These are phyloP conservation scores for Brachyrhaphis roseni DNA, from an alignment of 2,797 vertebrate genomes.

Conservation along the genomic window DNA sequence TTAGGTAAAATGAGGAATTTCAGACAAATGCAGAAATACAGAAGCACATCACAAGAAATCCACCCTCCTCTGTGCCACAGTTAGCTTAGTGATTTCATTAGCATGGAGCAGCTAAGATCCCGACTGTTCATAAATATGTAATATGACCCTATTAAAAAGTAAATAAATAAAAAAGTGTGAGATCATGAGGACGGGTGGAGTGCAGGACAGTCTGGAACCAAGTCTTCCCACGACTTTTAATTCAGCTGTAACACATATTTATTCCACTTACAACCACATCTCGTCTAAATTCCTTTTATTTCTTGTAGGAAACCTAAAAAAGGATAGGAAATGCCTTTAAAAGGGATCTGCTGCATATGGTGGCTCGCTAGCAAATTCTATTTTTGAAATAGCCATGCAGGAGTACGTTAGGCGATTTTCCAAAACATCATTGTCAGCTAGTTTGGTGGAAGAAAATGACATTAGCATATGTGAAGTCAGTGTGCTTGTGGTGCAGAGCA, in stretches of 20 bases:
- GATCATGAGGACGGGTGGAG: not conserved
- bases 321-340: constrained; percentile 38
- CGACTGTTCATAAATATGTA: not conserved
- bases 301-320: not conserved
- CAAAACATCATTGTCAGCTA: not conserved
- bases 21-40: not conserved
- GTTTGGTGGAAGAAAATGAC: constrained; percentile 25
- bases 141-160: not conserved
- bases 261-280: not conserved
- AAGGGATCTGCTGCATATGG: not conserved
- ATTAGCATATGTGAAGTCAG: constrained; percentile 49
- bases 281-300: not conserved
- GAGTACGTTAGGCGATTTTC: not conserved
- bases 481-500: not conserved
- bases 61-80: not conserved
- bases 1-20: not conserved
- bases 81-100: not conserved
- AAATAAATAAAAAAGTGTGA: not conserved
- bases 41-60: not conserved
- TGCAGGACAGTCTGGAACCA: not conserved
- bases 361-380: not conserved
- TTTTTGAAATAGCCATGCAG: not conserved
- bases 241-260: not conserved
- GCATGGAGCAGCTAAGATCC: not conserved
- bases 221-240: not conserved